A percentile compares a stretch with the other conserved stretches of the same genome.
Evolutionary conservation across 2,797 vertebrate species (phyloP).

Genomic region (Acanthis flammea): DNA sequence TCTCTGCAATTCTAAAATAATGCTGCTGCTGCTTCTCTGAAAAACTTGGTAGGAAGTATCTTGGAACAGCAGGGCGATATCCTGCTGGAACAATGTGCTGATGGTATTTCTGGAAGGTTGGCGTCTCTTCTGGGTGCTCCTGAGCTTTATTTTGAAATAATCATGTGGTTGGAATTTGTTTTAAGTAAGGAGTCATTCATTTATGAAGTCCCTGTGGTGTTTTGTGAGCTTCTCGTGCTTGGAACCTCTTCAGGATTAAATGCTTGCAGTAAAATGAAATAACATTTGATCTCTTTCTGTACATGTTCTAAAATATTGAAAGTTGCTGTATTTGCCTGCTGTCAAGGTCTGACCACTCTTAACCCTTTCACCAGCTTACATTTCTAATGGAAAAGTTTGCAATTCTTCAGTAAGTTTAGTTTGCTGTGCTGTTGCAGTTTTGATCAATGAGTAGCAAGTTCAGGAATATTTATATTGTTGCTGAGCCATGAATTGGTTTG

Average conservation of each 20-base stretch:
- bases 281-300: background rate
- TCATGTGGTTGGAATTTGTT: background rate
- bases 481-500: background rate
- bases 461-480: background rate
- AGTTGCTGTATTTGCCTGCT: slow-evolving; percentile 16
- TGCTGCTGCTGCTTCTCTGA: background rate
- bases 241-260: background rate
- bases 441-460: slow-evolving; percentile 41
- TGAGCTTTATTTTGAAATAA: background rate
- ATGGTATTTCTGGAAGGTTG: background rate
- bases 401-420: slow-evolving; percentile 89
- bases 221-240: background rate
- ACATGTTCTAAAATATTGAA: background rate
- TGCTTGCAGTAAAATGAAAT: background rate
- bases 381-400: slow-evolving; percentile 83
- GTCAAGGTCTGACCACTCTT: slow-evolving; percentile 69
- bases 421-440: slow-evolving; percentile 75
- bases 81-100: background rate
- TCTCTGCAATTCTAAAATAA: background rate
- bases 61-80: background rate
- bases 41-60: background rate
- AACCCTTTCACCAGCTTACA: slow-evolving; percentile 89
- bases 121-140: background rate
- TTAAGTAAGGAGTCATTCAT: background rate
- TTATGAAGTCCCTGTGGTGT: background rate